Evolutionary conservation across 2,797 vertebrate species (phyloP).

Genomic region (Alca torda): DNA sequence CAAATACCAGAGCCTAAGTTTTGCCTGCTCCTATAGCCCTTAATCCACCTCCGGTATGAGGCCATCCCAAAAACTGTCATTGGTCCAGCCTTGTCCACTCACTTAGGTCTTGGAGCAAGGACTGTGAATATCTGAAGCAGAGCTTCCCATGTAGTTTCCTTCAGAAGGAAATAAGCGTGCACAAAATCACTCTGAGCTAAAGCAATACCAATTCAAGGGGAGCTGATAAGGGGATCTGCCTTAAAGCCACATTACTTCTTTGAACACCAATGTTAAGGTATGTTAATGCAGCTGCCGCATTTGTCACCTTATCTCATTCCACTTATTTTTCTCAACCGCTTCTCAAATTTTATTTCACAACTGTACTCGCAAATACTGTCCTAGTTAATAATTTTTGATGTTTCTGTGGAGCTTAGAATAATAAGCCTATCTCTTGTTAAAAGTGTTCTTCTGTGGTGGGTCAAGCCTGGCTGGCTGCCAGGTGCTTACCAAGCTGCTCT

Average conservation of each 20-base stretch:
- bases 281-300: not conserved
- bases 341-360: not conserved
- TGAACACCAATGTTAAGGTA: not conserved
- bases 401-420: not conserved
- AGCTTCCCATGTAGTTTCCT: not conserved
- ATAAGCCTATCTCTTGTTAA: not conserved
- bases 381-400: not conserved
- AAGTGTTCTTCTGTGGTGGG: not conserved
- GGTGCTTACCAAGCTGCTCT: not conserved
- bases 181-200: not conserved
- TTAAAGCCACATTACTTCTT: not conserved
- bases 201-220: accelerated
- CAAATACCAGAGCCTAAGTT: not conserved
- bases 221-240: not conserved
- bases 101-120: not conserved
- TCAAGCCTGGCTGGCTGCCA: not conserved
- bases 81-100: not conserved
- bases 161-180: not conserved
- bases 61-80: not conserved
- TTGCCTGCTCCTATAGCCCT: not conserved
- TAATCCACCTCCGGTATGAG: accelerated
- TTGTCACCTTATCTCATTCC: not conserved
- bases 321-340: not conserved
- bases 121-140: not conserved
- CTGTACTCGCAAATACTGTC: not conserved